Conservation (phyloP, 2,888 invertebrate species). For the Drosophila fulvimacula region DNA sequence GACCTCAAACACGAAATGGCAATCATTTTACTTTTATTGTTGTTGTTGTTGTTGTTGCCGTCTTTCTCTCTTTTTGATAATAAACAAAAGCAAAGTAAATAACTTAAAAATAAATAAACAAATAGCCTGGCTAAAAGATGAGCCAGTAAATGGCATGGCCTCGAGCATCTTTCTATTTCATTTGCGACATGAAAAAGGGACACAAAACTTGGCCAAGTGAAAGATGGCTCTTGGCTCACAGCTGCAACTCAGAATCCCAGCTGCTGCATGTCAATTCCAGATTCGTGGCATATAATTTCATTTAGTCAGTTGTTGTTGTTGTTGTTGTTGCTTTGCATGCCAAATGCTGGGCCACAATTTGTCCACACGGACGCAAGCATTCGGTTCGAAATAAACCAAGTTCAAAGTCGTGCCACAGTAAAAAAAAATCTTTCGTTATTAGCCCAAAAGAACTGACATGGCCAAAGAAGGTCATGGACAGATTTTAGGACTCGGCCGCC, state of each 20-base stretch:
- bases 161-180: constrained; percentile 69
- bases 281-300: constrained; percentile 75
- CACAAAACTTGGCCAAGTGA: constrained; percentile 34
- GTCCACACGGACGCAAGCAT: constrained; percentile 57
- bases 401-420: constrained; percentile 80
- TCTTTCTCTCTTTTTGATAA: constrained; percentile 60
- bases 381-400: constrained; percentile 57
- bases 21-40: constrained; percentile 74
- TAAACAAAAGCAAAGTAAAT: constrained; percentile 59
- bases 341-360: constrained; percentile 74
- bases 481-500: constrained; percentile 59
- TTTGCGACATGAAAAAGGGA: constrained; percentile 54
- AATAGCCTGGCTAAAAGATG: constrained; percentile 54
- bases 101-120: constrained; percentile 37
- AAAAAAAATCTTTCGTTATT: constrained; percentile 66
- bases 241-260: constrained; percentile 16
- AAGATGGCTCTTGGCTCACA: constrained; percentile 39
- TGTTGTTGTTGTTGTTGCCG: constrained; percentile 3
- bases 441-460: constrained; percentile 43
- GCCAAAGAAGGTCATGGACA: constrained; percentile 80
- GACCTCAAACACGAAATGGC: constrained; percentile 72
- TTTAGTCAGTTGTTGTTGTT: constrained; percentile 55
- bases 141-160: constrained; percentile 63
- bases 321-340: constrained; percentile 71
- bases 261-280: constrained; percentile 63